Evolutionary conservation across 2,113 vertebrate species (phyloP).

Genomic region (Piprites chloris): DNA sequence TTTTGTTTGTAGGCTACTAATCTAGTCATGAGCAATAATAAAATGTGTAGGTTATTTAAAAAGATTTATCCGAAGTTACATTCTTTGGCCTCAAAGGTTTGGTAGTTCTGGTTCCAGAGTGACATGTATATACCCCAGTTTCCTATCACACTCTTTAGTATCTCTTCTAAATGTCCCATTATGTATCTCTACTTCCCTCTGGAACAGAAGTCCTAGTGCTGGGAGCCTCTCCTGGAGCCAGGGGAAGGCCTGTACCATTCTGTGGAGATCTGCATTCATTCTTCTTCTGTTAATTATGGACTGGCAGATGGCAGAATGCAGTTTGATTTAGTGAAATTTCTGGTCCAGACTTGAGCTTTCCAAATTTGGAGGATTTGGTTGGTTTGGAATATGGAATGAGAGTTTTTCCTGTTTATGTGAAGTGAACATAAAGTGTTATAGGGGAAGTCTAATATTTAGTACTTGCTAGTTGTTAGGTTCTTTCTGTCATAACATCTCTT

Average conservation of each 20-base stretch:
- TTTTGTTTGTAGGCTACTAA: neutral
- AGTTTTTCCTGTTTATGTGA: neutral
- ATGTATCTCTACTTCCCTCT: neutral
- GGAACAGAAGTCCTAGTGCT: neutral
- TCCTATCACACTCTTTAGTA: neutral
- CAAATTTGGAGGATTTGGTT: neutral
- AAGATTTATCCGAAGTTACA: neutral
- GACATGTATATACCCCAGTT: neutral
- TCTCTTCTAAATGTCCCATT: neutral
- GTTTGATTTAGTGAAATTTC: neutral
- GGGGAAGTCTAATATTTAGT: neutral
- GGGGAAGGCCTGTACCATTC: neutral
- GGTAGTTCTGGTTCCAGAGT: neutral
- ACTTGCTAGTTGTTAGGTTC: neutral
- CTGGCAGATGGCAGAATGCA: neutral
- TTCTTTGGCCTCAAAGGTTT: neutral
- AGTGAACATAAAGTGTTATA: neutral
- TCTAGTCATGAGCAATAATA: neutral
- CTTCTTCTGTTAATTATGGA: neutral
- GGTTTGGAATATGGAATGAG: neutral
- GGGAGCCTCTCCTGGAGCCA: neutral
- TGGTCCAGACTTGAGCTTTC: neutral
- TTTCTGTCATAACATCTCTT: neutral
- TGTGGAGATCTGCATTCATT: neutral
- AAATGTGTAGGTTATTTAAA: neutral